Evolutionary conservation across 2,888 invertebrate genomes (phyloP), one percentile per base, ranked within the genome.

Genomic region (Cetonia aurata): DNA sequence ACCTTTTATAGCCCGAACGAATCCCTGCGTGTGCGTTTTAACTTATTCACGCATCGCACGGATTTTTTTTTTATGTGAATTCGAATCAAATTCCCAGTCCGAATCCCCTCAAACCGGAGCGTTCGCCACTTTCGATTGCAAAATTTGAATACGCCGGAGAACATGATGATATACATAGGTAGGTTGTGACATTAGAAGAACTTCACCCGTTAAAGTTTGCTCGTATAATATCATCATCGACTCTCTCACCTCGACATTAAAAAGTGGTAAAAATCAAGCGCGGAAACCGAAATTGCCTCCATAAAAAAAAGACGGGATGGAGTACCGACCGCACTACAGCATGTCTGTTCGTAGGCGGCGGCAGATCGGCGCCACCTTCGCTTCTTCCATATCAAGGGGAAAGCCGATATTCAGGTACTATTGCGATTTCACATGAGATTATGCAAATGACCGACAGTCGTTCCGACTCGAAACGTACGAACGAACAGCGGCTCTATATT

Each of bases 341-440:
- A 4, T 50, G n/a, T 15, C 48, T 59, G 62, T 62, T 48, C 48
- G 33, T 37, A 15, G 56, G 19, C 48, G 48, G 48, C 48, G 62
- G 31, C 62, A 15, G n/a, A 37, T 62, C 31, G 62, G 62, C 62
- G 62, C 62, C 62, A 25, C 25, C 25, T 48, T 12, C 33, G 33
- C 33, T 13, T 15, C 10, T 9, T 12, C 13, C 48, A 31, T 31
- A 19, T 13, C 17, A 56, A 62, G 62, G 48, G 62, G 48, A 62
- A 62, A 62, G 62, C 62, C 25, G 19, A 62, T 52, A 67, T 69
- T 52, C 69, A 69, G 60, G 79, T 79, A 78, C 48, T 13, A 25
- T 25, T 19, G 19, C 50, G 50, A 74, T 73, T 71, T 75, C 78
- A 80, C 80, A 80, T 79, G 78, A 77, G 80, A 80, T 80, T 81